Conservation (phyloP, 2,797 vertebrate genomes). For the Muraenolepis orangiensis region DNA sequence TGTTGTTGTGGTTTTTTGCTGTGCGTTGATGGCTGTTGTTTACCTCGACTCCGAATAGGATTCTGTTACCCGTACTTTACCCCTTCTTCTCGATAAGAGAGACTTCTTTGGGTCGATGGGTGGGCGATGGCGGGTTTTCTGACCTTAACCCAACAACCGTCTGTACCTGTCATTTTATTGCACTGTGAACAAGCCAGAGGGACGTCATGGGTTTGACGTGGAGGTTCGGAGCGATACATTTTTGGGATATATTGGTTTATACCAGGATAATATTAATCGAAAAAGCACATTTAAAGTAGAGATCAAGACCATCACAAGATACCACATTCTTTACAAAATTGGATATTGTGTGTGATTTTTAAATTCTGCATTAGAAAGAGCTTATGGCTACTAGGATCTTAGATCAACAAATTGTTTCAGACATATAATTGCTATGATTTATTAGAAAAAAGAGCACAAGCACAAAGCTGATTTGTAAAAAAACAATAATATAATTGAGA, state of each 20-base stretch:
- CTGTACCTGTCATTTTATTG: slow-evolving; percentile 36
- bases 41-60: slow-evolving; percentile 9
- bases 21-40: slow-evolving; percentile 4
- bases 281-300: neutral
- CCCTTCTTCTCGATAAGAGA: slow-evolving; percentile 27
- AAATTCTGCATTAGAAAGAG: neutral
- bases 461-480: neutral
- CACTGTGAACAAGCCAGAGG: slow-evolving; percentile 65
- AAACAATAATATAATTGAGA: neutral
- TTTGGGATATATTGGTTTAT: slow-evolving; percentile 3
- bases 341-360: neutral
- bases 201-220: slow-evolving; percentile 4
- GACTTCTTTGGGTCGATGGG: slow-evolving; percentile 5
- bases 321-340: neutral
- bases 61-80: slow-evolving; percentile 43
- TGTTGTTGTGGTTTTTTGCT: slow-evolving; percentile 25
- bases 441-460: neutral
- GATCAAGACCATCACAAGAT: neutral
- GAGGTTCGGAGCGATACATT: neutral
- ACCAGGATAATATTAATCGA: slow-evolving; percentile 1
- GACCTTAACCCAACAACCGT: neutral
- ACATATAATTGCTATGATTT: neutral
- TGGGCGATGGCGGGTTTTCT: slow-evolving; percentile 6
- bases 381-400: neutral
- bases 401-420: neutral